Evolutionary conservation across 2,797 vertebrate genomes (phyloP).

Genomic region (Synanceia verrucosa): DNA sequence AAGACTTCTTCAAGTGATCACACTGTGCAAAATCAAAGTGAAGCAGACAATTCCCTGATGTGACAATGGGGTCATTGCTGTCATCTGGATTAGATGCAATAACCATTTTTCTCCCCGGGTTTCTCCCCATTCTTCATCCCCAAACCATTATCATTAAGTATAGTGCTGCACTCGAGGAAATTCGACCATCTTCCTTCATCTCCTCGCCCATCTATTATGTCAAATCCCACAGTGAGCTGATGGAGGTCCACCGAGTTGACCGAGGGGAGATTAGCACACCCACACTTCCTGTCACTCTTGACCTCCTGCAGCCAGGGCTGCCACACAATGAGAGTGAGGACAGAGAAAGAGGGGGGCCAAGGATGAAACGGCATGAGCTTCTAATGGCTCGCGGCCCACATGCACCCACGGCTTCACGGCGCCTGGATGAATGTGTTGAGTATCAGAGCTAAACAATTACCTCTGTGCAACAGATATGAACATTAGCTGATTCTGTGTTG

Average conservation of each 20-base stretch:
- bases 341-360: background rate
- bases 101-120: conserved; percentile 55
- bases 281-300: conserved; percentile 57
- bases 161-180: conserved; percentile 43
- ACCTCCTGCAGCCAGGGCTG: conserved; percentile 50
- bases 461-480: background rate
- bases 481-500: background rate
- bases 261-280: conserved; percentile 68
- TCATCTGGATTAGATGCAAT: conserved; percentile 71
- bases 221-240: conserved; percentile 59
- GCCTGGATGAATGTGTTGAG: conserved; percentile 6
- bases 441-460: conserved; percentile 16
- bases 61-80: conserved; percentile 53
- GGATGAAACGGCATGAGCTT: conserved; percentile 37
- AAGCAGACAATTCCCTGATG: conserved; percentile 47
- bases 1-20: conserved; percentile 51
- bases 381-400: conserved; percentile 33
- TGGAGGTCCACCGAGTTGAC: conserved; percentile 54
- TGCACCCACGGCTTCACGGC: conserved; percentile 17
- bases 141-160: conserved; percentile 49
- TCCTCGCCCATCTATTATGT: conserved; percentile 59
- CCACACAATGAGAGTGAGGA: background rate
- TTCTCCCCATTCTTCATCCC: conserved; percentile 38
- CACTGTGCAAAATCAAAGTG: conserved; percentile 45
- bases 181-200: conserved; percentile 50